These are phyloP conservation scores for Prietella phreatophila DNA, from an alignment of 2,113 vertebrate species.

Conservation along the genomic window DNA sequence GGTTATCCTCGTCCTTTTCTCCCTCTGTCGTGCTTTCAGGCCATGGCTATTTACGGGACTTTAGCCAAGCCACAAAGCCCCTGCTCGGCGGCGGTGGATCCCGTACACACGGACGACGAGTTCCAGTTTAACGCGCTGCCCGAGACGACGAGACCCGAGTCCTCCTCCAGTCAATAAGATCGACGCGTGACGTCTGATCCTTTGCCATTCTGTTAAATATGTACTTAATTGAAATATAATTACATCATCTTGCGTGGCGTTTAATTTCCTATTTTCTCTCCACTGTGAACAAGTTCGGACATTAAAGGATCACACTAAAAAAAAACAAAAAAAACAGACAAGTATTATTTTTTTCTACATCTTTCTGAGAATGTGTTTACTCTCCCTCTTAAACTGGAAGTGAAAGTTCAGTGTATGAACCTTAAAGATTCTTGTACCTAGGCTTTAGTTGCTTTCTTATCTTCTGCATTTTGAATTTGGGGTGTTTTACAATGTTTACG, in stretches of 20 bases:
- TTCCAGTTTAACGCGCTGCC: background rate
- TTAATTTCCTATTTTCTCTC: background rate
- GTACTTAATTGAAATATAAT: too few species aligned
- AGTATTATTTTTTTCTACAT: background rate
- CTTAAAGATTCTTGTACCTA: background rate
- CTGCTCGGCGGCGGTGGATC: background rate
- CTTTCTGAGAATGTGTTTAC: background rate
- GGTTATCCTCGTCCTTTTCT: background rate
- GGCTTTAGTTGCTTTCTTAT: background rate
- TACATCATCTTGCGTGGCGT: background rate
- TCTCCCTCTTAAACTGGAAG: background rate
- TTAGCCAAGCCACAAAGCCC: constrained; percentile 56
- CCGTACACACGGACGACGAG: background rate
- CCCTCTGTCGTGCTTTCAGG: constrained; percentile 53
- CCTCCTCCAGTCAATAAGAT: background rate
- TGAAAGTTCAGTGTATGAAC: background rate
- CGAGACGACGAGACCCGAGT: background rate
- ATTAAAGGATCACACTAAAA: background rate
- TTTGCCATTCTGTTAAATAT: too few species aligned
- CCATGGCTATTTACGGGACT: constrained; percentile 70
- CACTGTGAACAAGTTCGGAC: background rate
- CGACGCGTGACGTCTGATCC: background rate
- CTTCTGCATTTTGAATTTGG: background rate
- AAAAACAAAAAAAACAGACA: too few species aligned
- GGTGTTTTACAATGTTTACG: too few species aligned